Evolutionary conservation across 2,113 vertebrate species (phyloP), one percentile per base, ranked within the genome.

Genomic region (Amphiprion ocellaris): DNA sequence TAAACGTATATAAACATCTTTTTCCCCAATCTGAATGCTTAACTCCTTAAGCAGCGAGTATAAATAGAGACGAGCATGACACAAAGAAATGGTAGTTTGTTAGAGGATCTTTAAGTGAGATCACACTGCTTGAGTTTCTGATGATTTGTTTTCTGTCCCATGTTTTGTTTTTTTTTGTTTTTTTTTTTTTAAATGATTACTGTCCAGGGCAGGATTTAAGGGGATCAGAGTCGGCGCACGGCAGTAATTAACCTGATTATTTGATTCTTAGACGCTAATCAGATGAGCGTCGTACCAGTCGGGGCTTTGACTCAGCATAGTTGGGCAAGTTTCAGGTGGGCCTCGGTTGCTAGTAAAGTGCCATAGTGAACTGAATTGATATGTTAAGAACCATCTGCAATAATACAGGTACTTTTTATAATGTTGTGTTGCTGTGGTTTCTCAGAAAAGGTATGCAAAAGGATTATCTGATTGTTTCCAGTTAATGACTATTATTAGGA

Each of bases 211-310:
- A 2, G 69, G 85, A 64, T 83, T 89, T 79, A 77, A 82, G 65
- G 60, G 87, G 78, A 90, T 92, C 84, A 85, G 79, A 82, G 74
- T 86, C 10, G 21, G 80, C 15, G 24, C 15, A 2, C 50, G 21
- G 83, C 75, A 74, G 71, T 92, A 91, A 87, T 90, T 93, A 91
- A 93, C 87, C 91, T 84, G 92, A 90, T 94, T 93, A 92, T 89
- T 90, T 86, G 87, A 93, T 91, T 90, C 85, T 88, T 79, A 93
- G 81, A 93, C 71, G 30, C 84, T 92, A 93, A 93, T 93, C 91
- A 85, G 84, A 87, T 78, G 71, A 86, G 74, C 66, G 41, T 54
- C 0, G 83, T 87, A 91, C 90, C 87, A 89, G 84, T 79, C 69
- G 60, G 82, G 62, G 67, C 77, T 77, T 62, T 0, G 53, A 86